A percentile compares a stretch with the other conserved stretches of the same genome.
Evolutionary conservation across 2,888 invertebrate species (phyloP).

Genomic region (Hyposoter didymator): DNA sequence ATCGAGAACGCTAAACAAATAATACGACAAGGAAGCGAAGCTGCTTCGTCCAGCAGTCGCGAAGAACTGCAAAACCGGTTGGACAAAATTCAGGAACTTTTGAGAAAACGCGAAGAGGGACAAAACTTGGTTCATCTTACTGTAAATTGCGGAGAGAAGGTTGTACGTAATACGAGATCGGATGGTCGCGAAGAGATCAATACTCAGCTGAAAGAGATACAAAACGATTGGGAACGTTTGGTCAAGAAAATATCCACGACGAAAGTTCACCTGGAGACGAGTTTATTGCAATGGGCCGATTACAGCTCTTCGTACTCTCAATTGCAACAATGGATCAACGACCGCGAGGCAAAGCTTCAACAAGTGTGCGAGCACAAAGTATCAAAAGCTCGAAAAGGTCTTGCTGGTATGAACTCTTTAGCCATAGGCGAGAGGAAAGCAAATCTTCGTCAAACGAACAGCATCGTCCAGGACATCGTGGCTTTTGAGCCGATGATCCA

Average conservation of each 20-base stretch:
- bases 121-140: conserved; percentile 94
- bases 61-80: conserved; percentile 93
- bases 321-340: conserved; percentile 97
- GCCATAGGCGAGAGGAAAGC: conserved; percentile 95
- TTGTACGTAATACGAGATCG: conserved; percentile 93
- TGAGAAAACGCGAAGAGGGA: conserved; percentile 93
- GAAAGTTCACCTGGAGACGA: conserved; percentile 95
- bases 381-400: conserved; percentile 91
- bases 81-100: conserved; percentile 91
- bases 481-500: conserved; percentile 99
- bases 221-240: conserved; percentile 96
- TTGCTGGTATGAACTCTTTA: conserved; percentile 91
- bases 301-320: conserved; percentile 97
- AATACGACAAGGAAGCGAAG: conserved; percentile 92
- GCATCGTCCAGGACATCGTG: conserved; percentile 98
- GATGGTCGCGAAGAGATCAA: conserved; percentile 95
- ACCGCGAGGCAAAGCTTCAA: conserved; percentile 95
- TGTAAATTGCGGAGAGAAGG: conserved; percentile 95
- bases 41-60: conserved; percentile 91
- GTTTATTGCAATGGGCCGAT: conserved; percentile 97
- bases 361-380: conserved; percentile 95
- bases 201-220: conserved; percentile 94
- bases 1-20: conserved; percentile 94
- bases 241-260: conserved; percentile 96
- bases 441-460: conserved; percentile 95